Percentiles rank a stretch among this genome's conserved stretches.
These are phyloP conservation scores for Falco naumanni DNA, from an alignment of 2,797 vertebrate species.

Conservation along the genomic window DNA sequence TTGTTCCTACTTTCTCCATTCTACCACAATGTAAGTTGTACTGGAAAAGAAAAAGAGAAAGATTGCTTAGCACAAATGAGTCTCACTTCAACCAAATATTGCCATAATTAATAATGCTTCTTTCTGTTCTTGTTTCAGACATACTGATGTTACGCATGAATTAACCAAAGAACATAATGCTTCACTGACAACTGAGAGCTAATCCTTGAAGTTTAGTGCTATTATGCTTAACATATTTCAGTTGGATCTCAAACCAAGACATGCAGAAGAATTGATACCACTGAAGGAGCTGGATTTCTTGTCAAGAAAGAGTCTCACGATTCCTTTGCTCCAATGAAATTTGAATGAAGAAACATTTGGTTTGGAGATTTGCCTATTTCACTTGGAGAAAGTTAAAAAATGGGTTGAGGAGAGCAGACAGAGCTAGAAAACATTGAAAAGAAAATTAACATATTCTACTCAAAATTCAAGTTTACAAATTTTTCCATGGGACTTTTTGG, in stretches of 20 bases:
- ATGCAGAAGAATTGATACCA: not conserved
- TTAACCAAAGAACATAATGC: slow-evolving; percentile 42
- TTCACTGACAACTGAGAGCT: slow-evolving; percentile 6
- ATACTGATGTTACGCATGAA: slow-evolving; percentile 35
- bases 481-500: not conserved
- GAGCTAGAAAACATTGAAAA: not conserved
- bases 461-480: not conserved
- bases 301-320: not conserved
- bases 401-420: not conserved
- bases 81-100: slow-evolving; percentile 56
- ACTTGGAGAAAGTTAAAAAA: not conserved
- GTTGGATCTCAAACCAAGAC: not conserved
- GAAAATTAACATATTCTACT: not conserved
- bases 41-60: not conserved
- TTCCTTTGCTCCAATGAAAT: slow-evolving; percentile 38
- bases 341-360: not conserved
- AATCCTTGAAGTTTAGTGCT: slow-evolving; percentile 31
- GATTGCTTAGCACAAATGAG: slow-evolving; percentile 8
- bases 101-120: slow-evolving; percentile 43
- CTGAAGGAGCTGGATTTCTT: not conserved
- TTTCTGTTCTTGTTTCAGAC: slow-evolving; percentile 56
- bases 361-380: slow-evolving; percentile 17
- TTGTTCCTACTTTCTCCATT: slow-evolving; percentile 29
- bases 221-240: slow-evolving; percentile 12
- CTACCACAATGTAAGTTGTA: not conserved